These are phyloP conservation scores for Nysson spinosus DNA, from an alignment of 2,888 invertebrate species.

Conservation along the genomic window DNA sequence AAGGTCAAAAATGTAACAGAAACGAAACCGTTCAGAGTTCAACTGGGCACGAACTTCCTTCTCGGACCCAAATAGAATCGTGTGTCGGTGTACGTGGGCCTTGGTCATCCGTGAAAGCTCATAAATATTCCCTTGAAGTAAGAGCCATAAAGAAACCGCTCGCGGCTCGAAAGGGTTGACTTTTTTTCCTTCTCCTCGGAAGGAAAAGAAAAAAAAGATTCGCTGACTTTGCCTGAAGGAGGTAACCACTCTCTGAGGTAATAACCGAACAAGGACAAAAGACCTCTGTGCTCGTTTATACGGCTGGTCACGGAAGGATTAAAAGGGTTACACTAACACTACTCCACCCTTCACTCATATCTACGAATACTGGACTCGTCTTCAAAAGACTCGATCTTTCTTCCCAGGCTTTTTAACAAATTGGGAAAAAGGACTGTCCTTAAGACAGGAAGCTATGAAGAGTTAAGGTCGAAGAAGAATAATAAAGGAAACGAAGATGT, in stretches of 20 bases:
- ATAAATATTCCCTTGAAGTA: slow-evolving; percentile 73
- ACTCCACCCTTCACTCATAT: not conserved
- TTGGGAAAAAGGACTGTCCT: no score
- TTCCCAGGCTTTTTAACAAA: no score
- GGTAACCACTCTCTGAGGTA: slow-evolving; percentile 45
- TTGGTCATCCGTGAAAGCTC: slow-evolving; percentile 64
- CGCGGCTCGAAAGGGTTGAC: slow-evolving; percentile 73
- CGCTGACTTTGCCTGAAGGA: slow-evolving; percentile 46
- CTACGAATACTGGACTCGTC: no score
- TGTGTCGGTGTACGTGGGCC: not conserved
- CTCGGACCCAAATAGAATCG: slow-evolving; percentile 2
- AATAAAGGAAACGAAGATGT: no score
- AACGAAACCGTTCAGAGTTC: not conserved
- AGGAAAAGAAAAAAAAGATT: slow-evolving; percentile 26
- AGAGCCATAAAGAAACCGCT: slow-evolving; percentile 75
- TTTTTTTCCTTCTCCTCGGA: slow-evolving; percentile 56
- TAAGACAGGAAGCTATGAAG: not conserved
- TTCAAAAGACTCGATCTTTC: no score
- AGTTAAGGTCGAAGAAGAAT: no score
- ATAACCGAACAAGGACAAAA: slow-evolving; percentile 63
- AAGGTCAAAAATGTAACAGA: no score
- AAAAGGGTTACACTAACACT: slow-evolving; percentile 58
- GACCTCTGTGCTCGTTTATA: slow-evolving; percentile 60
- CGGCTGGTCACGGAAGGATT: slow-evolving; percentile 54
- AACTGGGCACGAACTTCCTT: not conserved